phyloP scores from a whole-genome alignment of 1,140 invertebrate species.

The Rhagoletis pomonella region DNA sequence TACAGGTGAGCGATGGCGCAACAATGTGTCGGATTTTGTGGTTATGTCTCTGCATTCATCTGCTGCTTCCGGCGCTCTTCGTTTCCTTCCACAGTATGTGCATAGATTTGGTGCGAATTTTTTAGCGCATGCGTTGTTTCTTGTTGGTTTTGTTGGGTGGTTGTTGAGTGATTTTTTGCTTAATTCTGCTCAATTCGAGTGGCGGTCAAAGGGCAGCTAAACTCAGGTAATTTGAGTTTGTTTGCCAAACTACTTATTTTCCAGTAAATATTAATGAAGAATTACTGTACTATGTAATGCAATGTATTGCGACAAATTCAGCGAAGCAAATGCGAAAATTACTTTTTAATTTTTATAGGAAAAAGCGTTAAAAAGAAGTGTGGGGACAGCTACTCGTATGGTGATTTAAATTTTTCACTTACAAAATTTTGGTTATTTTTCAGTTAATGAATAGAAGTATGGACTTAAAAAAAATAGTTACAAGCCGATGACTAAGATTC shows the following conservation, averaged over 20 bases:
- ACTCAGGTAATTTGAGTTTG: conserved; percentile 23
- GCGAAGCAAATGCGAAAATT: too few relatives aligned
- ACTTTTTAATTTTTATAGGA: too few relatives aligned
- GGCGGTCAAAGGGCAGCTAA: conserved; percentile 14
- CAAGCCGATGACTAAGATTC: too few relatives aligned
- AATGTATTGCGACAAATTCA: conserved; percentile 17
- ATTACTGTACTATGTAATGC: not conserved
- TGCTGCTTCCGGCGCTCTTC: not conserved
- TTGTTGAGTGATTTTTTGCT: not conserved
- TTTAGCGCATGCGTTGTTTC: conserved; percentile 17
- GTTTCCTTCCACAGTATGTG: not conserved
- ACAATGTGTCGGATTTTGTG: not conserved
- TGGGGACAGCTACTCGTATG: too few relatives aligned
- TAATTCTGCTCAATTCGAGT: not conserved
- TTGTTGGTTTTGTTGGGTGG: not conserved
- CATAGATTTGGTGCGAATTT: not conserved
- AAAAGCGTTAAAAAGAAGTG: too few relatives aligned
- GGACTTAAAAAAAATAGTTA: too few relatives aligned
- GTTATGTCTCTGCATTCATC: not conserved
- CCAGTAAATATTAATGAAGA: conserved; percentile 1
- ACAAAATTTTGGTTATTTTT: too few relatives aligned
- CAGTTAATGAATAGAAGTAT: too few relatives aligned
- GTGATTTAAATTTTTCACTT: too few relatives aligned
- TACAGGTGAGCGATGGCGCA: conserved; percentile 40
- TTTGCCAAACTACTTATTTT: conserved; percentile 34